phyloP scores from a whole-genome alignment of 2,797 vertebrate species.

The Chaetophractus vellerosus region DNA sequence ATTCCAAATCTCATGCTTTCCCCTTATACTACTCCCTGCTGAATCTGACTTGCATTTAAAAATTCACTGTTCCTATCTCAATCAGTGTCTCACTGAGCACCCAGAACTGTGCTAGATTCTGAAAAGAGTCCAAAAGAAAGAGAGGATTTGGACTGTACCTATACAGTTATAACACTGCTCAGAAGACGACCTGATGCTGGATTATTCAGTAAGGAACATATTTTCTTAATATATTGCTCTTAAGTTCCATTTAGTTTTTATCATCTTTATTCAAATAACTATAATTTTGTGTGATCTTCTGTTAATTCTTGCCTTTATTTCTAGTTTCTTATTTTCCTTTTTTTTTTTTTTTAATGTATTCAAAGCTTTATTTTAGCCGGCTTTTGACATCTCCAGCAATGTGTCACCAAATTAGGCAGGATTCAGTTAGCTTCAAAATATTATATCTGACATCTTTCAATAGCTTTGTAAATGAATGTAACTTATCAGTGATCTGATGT shows the following conservation, averaged over 20 bases:
- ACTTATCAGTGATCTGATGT: background rate
- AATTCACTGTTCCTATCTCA: background rate
- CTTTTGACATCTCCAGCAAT: slow-evolving; percentile 7
- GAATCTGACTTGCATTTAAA: background rate
- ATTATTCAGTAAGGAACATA: background rate
- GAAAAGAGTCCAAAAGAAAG: slow-evolving; percentile 36
- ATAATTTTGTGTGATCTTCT: slow-evolving; percentile 26
- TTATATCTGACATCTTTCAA: background rate
- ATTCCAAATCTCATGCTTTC: background rate
- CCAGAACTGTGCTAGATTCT: background rate
- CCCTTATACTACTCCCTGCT: background rate
- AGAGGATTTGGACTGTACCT: background rate
- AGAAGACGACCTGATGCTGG: slow-evolving; percentile 15
- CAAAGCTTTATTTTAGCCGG: slow-evolving; percentile 19
- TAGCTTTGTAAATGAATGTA: background rate
- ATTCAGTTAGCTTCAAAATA: slow-evolving; percentile 32
- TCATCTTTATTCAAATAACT: slow-evolving; percentile 38
- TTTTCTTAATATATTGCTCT: slow-evolving; percentile 30
- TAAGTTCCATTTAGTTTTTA: slow-evolving; percentile 44
- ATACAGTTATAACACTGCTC: background rate
- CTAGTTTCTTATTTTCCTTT: slow-evolving; percentile 19
- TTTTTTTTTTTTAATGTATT: slow-evolving; percentile 17
- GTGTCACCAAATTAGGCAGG: slow-evolving; percentile 13
- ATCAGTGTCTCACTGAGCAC: background rate
- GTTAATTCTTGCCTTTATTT: slow-evolving; percentile 18